These are phyloP conservation scores for Porites divaricata DNA, from an alignment of 92 coral and sea anemone genomes.

Conservation along the genomic window DNA sequence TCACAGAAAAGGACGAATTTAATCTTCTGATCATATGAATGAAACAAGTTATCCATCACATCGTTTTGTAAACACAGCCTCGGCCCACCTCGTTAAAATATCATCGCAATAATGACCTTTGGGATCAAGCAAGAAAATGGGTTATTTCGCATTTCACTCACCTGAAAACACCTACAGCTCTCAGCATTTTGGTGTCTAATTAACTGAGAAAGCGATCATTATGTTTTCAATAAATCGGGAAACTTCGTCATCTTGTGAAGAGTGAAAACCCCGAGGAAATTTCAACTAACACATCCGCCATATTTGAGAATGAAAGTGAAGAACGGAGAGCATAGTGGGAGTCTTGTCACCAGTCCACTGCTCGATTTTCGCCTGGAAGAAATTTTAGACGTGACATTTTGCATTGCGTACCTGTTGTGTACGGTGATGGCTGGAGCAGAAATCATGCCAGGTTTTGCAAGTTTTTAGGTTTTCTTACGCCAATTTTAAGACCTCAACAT, in stretches of 20 bases:
- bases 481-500: conserved; percentile 1
- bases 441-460: neutral
- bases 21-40: neutral
- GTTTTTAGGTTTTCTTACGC: neutral
- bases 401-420: too few species aligned
- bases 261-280: neutral
- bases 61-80: neutral
- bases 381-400: neutral
- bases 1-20: neutral
- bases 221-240: neutral
- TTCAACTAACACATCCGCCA: conserved; percentile 25
- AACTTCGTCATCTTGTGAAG: conserved; percentile 16
- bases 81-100: conserved; percentile 29
- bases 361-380: neutral
- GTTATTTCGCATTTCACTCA: conserved; percentile 40
- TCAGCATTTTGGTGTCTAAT: conserved; percentile 40
- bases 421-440: neutral
- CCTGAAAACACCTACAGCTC: conserved; percentile 61
- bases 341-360: conserved; percentile 5
- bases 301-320: conserved; percentile 28
- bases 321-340: conserved; percentile 21
- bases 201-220: neutral
- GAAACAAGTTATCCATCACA: neutral
- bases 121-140: neutral
- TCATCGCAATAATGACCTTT: neutral